Base-by-base conservation (phyloP, 2,113 vertebrate genomes). In the Podarcis muralis region DNA sequence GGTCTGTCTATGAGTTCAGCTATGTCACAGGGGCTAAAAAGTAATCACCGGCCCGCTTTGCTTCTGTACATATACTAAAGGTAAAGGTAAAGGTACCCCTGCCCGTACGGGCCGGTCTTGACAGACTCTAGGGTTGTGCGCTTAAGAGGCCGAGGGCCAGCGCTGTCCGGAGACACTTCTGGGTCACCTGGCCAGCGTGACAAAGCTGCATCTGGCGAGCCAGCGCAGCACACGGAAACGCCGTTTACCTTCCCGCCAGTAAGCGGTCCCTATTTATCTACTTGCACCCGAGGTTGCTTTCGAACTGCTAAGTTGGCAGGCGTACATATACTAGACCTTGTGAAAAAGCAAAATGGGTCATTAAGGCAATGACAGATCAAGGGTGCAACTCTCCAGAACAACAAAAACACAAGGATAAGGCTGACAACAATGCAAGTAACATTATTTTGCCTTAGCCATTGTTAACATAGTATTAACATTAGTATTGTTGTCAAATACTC, bases 1-100 rank as follows among this genome's bases (percentile, higher is more conserved):
- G 74, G 87, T 93, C 66, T 68, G 20, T 27, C 9, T 30, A 30
- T 30, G 43, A 37, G 0, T 83, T 91, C 80, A 27, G 18, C 9
- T 66, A 48, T 13, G 11, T 6, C 20, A 5, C 15, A 57, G 16
- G 57, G 89, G 88, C 89, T 89, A 93, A 35, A 69, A 71, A 18
- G 1, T 27, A n/a, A 84, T 57, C 66, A 76, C 37, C 23, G 86
- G 78, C 18, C 57, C 53, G 68, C 35, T 94, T 89, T 94, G 62
- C 68, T 92, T 75, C 37, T 62, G 59, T 81, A 18, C 91, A 81
- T 4, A 81, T 20, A 43, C 20, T 71, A 32, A n/a, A n/a, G n/a
- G n/a, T n/a, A n/a, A n/a, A n/a, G n/a, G n/a, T n/a, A n/a, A n/a
- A n/a, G n/a, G n/a, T n/a, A n/a, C n/a, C n/a, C n/a, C n/a, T n/a